Evolutionary conservation across 2,113 vertebrate species (phyloP), one percentile per base, ranked within the genome.

Genomic region (Proteles cristata): DNA sequence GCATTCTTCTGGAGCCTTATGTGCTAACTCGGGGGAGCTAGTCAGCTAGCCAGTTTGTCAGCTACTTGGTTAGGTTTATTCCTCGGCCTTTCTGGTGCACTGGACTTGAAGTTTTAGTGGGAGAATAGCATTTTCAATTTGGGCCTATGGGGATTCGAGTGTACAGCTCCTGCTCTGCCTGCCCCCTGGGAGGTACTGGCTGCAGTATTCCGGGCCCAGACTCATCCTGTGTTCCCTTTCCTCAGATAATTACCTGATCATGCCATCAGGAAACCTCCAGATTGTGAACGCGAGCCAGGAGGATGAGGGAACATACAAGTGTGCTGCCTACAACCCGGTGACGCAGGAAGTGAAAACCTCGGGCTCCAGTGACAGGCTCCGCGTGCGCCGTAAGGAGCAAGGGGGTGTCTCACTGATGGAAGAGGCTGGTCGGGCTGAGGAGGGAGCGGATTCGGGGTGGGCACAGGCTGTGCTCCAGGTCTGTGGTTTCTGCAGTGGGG

Each of bases 291-390:
- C 99, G 83, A 99, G 99, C 39, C 99, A 98, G 96, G 99, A 99
- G 15, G 99, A 99, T 2, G 99, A 99, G 97, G 99, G 99, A 0
- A 99, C 99, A 12, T 99, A 99, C 2, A 99, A 99, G 97, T 99
- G 99, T 81, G 99, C 99, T 0, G 99, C 99, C 80, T 99, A 99
- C 98, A 99, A 99, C 98, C 99, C 99, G 0, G 98, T 99, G 97
- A 99, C 99, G 0, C 99, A 99, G 98, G 99, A 99, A 98, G 99
- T 99, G 97, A 99, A 99, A 97, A 99, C 99, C 0, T 99, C 99
- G 0, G 99, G 98, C 68, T 99, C 99, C 55, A 99, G 99, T 0
- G 99, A 99, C 97, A 98, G 99, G 66, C 99, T 99, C 53, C 99
- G 99, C 0, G 99, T 99, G 96, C 99, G 99, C 98, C 99, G 99